Evolutionary conservation across 2,797 vertebrate genomes (phyloP).

Genomic region (Liparis tanakae): DNA sequence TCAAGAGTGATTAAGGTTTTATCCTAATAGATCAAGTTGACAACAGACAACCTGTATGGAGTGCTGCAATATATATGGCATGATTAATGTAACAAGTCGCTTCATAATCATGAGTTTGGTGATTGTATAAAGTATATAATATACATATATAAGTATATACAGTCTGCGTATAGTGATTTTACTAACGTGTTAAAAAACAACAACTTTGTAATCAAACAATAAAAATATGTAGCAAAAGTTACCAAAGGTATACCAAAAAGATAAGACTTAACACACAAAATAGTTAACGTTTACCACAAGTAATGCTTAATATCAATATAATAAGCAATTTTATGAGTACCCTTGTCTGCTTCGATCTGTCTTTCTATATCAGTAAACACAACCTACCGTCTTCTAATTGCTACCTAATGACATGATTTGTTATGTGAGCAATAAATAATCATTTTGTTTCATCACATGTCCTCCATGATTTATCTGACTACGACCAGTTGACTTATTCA

Average conservation of each 20-base stretch:
- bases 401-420: not conserved
- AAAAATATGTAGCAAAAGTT: not conserved
- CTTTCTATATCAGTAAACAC: not conserved
- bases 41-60: not conserved
- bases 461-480: not conserved
- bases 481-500: not conserved
- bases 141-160: not conserved
- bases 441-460: not conserved
- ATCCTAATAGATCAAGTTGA: not conserved
- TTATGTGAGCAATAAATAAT: conserved; percentile 4
- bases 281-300: not conserved
- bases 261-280: not conserved
- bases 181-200: not conserved
- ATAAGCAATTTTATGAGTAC: not conserved
- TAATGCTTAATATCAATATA: not conserved
- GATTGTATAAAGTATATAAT: not conserved
- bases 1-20: not conserved
- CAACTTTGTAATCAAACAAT: not conserved
- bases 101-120: not conserved
- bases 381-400: not conserved
- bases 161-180: not conserved
- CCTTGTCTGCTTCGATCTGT: not conserved
- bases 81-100: not conserved
- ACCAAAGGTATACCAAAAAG: not conserved
- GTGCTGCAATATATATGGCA: not conserved